These are phyloP conservation scores for Lethenteron camtschaticum DNA, from an alignment of 2,113 vertebrate genomes.

Conservation along the genomic window DNA sequence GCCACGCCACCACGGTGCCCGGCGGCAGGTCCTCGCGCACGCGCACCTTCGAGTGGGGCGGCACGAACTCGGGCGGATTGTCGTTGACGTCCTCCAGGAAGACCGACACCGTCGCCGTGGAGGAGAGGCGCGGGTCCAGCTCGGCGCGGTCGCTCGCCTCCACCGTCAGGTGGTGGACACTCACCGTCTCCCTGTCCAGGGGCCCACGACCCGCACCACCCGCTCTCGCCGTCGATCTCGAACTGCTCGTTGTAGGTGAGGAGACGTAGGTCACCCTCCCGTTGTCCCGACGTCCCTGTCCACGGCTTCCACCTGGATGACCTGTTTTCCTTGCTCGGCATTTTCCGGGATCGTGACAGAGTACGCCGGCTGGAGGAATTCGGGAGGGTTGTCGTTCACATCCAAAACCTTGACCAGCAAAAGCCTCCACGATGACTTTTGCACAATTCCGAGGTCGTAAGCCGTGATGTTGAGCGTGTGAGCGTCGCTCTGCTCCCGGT, in stretches of 20 bases:
- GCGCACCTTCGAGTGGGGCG: constrained; percentile 49
- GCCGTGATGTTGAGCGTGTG: constrained; percentile 80
- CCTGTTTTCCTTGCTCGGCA: constrained; percentile 53
- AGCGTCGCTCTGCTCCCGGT: constrained; percentile 57
- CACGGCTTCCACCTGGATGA: constrained; percentile 74
- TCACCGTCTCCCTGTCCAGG: constrained; percentile 50
- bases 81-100: constrained; percentile 75
- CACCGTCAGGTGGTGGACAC: constrained; percentile 57
- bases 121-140: constrained; percentile 40
- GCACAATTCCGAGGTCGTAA: constrained; percentile 73
- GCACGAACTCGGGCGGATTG: constrained; percentile 68
- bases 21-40: constrained; percentile 71
- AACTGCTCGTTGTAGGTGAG: constrained; percentile 63
- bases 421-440: constrained; percentile 54
- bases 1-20: constrained; percentile 74
- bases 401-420: constrained; percentile 60
- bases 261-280: constrained; percentile 58
- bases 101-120: constrained; percentile 45
- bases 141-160: constrained; percentile 68
- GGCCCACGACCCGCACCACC: constrained; percentile 65
- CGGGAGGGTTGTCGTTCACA: constrained; percentile 63
- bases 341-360: constrained; percentile 58
- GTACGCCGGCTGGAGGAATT: constrained; percentile 63
- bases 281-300: constrained; percentile 69
- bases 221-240: constrained; percentile 58